phyloP scores from a whole-genome alignment of 1,140 invertebrate species.

The Aricia agestis region DNA sequence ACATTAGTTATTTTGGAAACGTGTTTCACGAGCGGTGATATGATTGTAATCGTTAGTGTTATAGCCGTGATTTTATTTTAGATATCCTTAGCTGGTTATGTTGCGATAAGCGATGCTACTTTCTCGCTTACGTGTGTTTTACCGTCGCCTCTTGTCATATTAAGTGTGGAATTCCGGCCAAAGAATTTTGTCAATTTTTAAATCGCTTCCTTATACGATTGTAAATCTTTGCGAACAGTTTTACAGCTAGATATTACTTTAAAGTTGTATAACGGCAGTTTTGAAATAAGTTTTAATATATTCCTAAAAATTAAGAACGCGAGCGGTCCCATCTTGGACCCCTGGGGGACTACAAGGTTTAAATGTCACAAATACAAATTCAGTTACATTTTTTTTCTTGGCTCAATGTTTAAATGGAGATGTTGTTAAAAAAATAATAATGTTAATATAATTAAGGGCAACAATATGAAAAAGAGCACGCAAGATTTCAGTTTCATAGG shows the following conservation, averaged over 20 bases:
- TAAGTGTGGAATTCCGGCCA: neutral
- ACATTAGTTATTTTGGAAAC: constrained; percentile 45
- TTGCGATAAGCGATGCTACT: neutral
- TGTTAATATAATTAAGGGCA: too few relatives aligned
- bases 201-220: too few relatives aligned
- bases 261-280: neutral
- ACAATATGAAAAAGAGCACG: too few relatives aligned
- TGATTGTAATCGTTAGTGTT: constrained; percentile 1
- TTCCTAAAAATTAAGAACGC: neutral
- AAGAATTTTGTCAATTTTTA: neutral
- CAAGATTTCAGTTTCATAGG: too few relatives aligned
- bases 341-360: neutral
- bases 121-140: neutral
- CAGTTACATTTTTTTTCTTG: neutral
- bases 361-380: neutral
- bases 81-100: neutral
- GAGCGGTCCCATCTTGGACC: neutral
- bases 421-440: too few relatives aligned
- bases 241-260: too few relatives aligned
- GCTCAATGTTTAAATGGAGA: too few relatives aligned
- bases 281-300: neutral
- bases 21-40: constrained; percentile 22
- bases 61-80: neutral
- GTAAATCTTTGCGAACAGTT: too few relatives aligned
- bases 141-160: neutral